A percentile compares a stretch with the other conserved stretches of the same genome.
Conservation (phyloP, 2,113 vertebrate genomes). For the Eudyptes chrysolophus region DNA sequence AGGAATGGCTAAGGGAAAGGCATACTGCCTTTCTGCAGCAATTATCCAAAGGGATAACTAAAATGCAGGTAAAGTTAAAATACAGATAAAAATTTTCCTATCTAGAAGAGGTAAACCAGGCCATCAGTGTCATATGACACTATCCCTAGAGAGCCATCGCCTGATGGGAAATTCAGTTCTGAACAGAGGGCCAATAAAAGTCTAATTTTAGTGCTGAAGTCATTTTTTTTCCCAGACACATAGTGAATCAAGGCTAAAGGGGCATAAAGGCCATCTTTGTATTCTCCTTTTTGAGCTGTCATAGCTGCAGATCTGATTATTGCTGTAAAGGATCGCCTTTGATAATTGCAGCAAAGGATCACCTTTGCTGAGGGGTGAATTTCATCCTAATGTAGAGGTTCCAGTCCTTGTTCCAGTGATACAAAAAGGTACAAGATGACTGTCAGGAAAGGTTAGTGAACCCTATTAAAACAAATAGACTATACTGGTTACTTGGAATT, state of each 20-base stretch:
- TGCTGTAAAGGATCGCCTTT: neutral
- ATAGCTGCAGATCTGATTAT: neutral
- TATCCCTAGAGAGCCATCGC: neutral
- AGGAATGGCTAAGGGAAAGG: neutral
- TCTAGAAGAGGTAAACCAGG: neutral
- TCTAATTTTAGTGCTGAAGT: conserved; percentile 23
- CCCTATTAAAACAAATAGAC: conserved; percentile 9
- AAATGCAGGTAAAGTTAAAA: neutral
- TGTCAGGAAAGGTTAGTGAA: neutral
- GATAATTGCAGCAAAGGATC: neutral
- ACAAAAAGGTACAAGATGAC: neutral
- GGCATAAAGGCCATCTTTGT: neutral
- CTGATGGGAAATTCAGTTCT: neutral
- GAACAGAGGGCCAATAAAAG: neutral
- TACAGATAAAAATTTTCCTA: neutral
- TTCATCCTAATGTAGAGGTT: neutral
- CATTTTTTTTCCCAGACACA: neutral
- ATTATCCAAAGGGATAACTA: neutral
- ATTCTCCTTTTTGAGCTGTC: neutral
- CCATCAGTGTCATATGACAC: neutral
- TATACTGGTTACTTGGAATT: neutral
- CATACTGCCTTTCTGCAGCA: neutral
- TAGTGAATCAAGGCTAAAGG: neutral
- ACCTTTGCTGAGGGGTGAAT: neutral
- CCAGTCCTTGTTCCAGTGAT: neutral